Evolutionary conservation across 2,113 vertebrate genomes (phyloP).

Genomic region (Oryzias javanicus): DNA sequence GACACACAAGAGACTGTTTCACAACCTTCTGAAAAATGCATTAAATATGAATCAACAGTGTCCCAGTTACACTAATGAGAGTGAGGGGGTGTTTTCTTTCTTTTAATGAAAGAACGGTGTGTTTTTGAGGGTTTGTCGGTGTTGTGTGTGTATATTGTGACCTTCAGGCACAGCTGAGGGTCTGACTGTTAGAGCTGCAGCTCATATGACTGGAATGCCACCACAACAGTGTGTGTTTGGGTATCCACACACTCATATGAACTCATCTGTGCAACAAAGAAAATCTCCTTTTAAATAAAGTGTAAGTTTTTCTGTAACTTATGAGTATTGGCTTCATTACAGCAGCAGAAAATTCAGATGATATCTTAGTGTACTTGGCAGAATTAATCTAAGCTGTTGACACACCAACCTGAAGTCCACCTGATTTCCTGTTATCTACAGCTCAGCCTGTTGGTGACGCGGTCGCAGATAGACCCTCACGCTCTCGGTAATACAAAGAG

Average conservation of each 20-base stretch:
- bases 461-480: slow-evolving; percentile 44
- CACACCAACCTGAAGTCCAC: slow-evolving; percentile 17
- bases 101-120: slow-evolving; percentile 4
- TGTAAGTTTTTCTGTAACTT: too few relatives aligned
- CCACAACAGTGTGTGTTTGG: slow-evolving; percentile 8
- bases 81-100: slow-evolving; percentile 5
- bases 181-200: slow-evolving; percentile 26
- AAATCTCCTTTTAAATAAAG: too few relatives aligned
- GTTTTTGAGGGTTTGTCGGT: slow-evolving; percentile 1
- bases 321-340: too few relatives aligned
- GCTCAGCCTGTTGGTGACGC: slow-evolving; percentile 36
- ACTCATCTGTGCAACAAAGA: neutral
- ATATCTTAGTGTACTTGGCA: slow-evolving; percentile 24
- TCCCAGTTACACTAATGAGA: slow-evolving; percentile 43
- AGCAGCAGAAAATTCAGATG: too few relatives aligned
- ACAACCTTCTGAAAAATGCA: slow-evolving; percentile 30
- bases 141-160: slow-evolving; percentile 30
- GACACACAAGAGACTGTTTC: slow-evolving; percentile 17
- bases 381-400: slow-evolving; percentile 32
- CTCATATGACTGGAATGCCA: slow-evolving; percentile 53
- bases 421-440: slow-evolving; percentile 4
- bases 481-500: slow-evolving; percentile 40
- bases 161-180: slow-evolving; percentile 65
- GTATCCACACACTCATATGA: neutral
- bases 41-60: slow-evolving; percentile 42